Evolutionary conservation across 2,113 vertebrate species (phyloP).

Genomic region (Semnornis frantzii): DNA sequence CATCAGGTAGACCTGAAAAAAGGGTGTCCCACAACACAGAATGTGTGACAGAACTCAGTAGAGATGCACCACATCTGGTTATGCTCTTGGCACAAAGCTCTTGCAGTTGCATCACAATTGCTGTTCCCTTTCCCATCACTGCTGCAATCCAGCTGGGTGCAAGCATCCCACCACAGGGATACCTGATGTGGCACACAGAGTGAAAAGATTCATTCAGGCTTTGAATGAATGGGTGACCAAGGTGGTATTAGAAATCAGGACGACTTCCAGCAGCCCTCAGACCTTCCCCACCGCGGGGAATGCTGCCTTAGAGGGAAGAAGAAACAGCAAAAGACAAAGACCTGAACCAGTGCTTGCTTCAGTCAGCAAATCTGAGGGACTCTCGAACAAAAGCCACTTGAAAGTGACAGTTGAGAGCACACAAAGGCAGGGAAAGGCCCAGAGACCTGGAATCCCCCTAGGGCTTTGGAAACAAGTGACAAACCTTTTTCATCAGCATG

Average conservation of each 20-base stretch:
- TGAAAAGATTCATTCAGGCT: not conserved
- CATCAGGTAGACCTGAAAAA: not conserved
- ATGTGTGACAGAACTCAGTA: not conserved
- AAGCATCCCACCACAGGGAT: not conserved
- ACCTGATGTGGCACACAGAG: not conserved
- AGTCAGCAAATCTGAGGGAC: not conserved
- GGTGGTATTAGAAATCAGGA: not conserved
- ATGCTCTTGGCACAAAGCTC: not conserved
- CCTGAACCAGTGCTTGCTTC: not conserved
- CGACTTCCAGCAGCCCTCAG: not conserved
- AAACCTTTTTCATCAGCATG: constrained; percentile 99
- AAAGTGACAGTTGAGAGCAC: not conserved
- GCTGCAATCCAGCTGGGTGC: not conserved
- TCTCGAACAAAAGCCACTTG: not conserved
- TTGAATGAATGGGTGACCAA: not conserved
- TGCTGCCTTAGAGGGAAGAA: not conserved
- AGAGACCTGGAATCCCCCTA: constrained; percentile 13
- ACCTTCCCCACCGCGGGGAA: not conserved
- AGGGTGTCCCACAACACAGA: not conserved
- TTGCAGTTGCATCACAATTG: not conserved
- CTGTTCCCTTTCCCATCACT: not conserved
- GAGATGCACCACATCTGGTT: not conserved
- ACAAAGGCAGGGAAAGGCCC: not conserved
- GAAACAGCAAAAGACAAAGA: not conserved
- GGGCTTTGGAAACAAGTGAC: constrained; percentile 15